These are phyloP conservation scores for Rhinopomastus cyanomelas DNA, from an alignment of 2,113 vertebrate genomes.

Conservation along the genomic window DNA sequence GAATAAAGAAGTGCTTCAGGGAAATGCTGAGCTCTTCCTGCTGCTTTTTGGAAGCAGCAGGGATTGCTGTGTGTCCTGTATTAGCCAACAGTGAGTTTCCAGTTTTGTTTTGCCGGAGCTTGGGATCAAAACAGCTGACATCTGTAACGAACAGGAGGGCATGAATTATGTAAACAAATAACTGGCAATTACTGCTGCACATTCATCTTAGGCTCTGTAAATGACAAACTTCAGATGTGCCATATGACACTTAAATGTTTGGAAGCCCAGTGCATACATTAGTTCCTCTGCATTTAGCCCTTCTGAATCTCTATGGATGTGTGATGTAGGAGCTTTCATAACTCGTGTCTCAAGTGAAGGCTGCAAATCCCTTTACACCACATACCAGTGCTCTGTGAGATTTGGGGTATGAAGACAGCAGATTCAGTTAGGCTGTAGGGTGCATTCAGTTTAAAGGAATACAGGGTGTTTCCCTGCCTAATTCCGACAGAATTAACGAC, in stretches of 20 bases:
- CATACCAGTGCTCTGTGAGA: background rate
- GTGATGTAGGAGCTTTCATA: background rate
- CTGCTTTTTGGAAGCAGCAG: background rate
- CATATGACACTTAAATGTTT: background rate
- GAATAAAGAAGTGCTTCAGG: background rate
- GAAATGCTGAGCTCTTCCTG: background rate
- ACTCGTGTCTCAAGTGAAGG: background rate
- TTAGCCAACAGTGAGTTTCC: background rate
- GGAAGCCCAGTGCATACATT: background rate
- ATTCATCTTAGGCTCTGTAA: constrained; percentile 23
- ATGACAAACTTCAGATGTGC: background rate
- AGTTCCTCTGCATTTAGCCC: background rate
- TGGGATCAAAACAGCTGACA: background rate
- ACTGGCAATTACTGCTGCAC: background rate
- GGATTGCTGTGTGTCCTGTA: background rate
- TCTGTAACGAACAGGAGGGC: constrained; percentile 10
- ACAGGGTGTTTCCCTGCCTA: background rate
- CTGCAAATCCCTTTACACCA: background rate
- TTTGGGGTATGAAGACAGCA: background rate
- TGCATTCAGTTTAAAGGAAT: background rate
- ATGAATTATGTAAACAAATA: background rate
- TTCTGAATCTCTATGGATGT: background rate
- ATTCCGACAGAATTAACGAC: background rate
- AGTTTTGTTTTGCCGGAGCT: background rate
- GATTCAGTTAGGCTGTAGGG: background rate